Percentiles rank a stretch among this genome's conserved stretches.
phyloP scores from a whole-genome alignment of 2,888 invertebrate species.

The Orthosia cruda region DNA sequence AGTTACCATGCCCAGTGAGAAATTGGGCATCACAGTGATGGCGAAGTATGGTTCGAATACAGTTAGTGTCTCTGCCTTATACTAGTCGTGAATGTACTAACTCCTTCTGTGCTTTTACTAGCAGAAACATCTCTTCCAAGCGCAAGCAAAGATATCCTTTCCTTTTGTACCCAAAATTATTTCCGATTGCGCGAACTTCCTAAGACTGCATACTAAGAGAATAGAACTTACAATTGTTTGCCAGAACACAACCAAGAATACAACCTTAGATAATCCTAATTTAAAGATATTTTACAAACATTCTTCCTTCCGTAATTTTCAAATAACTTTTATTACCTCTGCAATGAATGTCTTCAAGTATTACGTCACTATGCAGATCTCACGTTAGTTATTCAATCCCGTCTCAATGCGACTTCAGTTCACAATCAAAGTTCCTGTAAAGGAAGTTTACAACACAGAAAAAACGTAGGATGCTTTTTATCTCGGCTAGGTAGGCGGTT shows the following conservation, averaged over 20 bases:
- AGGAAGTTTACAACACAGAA: slow-evolving; percentile 35
- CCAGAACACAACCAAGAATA: no score
- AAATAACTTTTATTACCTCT: background rate
- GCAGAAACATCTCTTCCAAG: background rate
- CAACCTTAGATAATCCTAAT: background rate
- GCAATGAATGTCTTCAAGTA: background rate
- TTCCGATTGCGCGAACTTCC: slow-evolving; percentile 3
- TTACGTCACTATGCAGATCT: background rate
- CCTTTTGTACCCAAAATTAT: slow-evolving; percentile 17
- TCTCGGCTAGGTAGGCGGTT: slow-evolving; percentile 39
- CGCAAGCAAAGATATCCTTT: slow-evolving; percentile 4
- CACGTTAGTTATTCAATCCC: slow-evolving; percentile 11
- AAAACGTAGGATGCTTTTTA: slow-evolving; percentile 47
- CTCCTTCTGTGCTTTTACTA: background rate
- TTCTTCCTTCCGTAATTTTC: slow-evolving; percentile 18
- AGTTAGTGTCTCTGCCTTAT: no score
- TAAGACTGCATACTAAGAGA: slow-evolving; percentile 25
- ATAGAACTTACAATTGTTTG: slow-evolving; percentile 33
- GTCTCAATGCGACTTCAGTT: slow-evolving; percentile 26
- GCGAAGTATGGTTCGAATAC: no score
- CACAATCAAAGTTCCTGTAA: slow-evolving; percentile 35
- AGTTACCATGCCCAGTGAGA: no score
- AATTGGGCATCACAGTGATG: no score
- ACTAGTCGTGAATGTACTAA: no score
- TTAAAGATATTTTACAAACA: slow-evolving; percentile 27